Evolutionary conservation across 2,113 vertebrate species (phyloP), one percentile per base, ranked within the genome.

Genomic region (Oncorhynchus masou): DNA sequence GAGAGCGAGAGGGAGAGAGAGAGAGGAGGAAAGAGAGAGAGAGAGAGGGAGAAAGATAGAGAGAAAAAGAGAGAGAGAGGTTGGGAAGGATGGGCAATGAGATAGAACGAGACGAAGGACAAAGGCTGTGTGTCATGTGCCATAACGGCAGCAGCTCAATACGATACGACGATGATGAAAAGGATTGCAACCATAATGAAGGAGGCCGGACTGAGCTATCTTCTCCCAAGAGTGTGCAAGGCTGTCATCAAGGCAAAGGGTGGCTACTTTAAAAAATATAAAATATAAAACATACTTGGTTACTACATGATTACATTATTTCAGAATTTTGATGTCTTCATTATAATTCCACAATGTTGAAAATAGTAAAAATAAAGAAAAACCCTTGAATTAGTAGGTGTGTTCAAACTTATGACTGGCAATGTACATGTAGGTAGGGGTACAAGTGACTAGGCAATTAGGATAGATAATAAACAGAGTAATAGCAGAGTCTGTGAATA

Each of bases 151-250:
- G 73, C 76, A 2, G 34, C 34, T 66, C 68, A 69, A 20, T 15
- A 74, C 19, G 68, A 78, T 12, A 64, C 65, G 2, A 24, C 75
- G 84, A 84, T 79, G 88, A 91, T 91, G 88, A 90, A 90, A 91
- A 89, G 85, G 88, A 86, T 81, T 34, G 83, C 73, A 84, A 77
- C 79, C 82, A 78, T 84, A 86, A 90, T 77, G 88, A 87, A 83
- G 81, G 82, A 75, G 78, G 6, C 19, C 16, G 84, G 89, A 87
- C 48, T 78, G 81, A 87, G 70, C 78, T 74, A 83, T 83, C 82
- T 89, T 79, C 83, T 83, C 88, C 86, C 86, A 89, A 34, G 31
- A 34, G 88, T 91, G 92, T 88, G 83, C 79, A 34, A 34, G 6
- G 31, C 31, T 89, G 86, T 84, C 89, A 90, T 92, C 90, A 90